Base-by-base conservation (phyloP, 2,797 vertebrate genomes). In the Galago senegalensis region DNA sequence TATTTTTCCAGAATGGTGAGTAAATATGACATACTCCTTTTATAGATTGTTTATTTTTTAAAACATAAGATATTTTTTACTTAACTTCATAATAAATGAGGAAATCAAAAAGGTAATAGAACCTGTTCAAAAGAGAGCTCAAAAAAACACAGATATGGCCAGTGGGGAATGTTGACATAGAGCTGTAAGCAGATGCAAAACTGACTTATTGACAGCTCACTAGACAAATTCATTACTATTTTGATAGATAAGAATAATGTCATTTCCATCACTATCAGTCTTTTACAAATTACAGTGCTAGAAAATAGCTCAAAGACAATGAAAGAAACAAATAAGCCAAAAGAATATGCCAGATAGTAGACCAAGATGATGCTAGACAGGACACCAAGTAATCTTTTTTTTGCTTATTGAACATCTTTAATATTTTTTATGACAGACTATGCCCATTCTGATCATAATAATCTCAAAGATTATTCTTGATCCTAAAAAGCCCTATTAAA, bases 391-490 rank as follows among this genome's bases (percentile, higher is more conserved):
- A n/a, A 83, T 87, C 49, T 29, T 49, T 65, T 91, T 69, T 91
- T 69, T 82, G 14, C 11, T 53, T 86, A 20, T 83, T 94, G 16
- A 79, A 84, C 65, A 73, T 65, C 29, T 80, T 70, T 89, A 21
- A 79, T 31, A 63, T 27, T 53, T 91, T 92, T 94, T 87, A 37
- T 75, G 29, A 89, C 5, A 69, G 34, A 53, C 25, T 79, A 2
- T 70, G n/a, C 58, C 25, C 46, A 46, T 3, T 73, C n/a, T 58
- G 83, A 63, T 72, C 16, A 37, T 95, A 93, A 92, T 70, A 61
- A 88, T 79, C 75, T 79, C 65, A 89, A 58, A 96, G 27, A 90
- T 83, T 79, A 96, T 70, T 69, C 12, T 65, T 87, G 65, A 91
- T 34, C n/a, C 79, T 69, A 40, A 49, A 89, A 73, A 37, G n/a